Evolutionary conservation across 2,888 invertebrate species (phyloP).

Genomic region (Cepaea hortensis): DNA sequence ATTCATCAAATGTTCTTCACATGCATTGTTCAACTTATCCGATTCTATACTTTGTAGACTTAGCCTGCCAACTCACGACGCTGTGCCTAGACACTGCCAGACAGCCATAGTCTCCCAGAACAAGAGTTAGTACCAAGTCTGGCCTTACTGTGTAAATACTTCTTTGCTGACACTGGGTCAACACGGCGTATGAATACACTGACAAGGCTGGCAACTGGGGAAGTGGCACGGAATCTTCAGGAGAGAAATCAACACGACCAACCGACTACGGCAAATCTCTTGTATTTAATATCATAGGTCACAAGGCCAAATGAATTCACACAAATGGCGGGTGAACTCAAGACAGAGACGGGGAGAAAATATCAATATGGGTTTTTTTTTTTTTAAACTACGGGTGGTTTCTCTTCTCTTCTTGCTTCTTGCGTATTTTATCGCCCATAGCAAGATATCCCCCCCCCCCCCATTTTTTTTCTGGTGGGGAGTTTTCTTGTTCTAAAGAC

Average conservation of each 20-base stretch:
- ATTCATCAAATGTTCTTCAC: too few species aligned
- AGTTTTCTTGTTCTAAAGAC: too few species aligned
- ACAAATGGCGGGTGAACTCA: background rate
- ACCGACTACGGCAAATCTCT: too few species aligned
- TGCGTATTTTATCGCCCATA: too few species aligned
- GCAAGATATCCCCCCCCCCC: too few species aligned
- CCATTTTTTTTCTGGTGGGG: too few species aligned
- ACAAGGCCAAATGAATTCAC: background rate
- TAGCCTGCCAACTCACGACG: too few species aligned
- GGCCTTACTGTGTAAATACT: constrained; percentile 12
- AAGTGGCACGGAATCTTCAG: background rate
- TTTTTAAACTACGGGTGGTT: too few species aligned
- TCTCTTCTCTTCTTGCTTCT: too few species aligned
- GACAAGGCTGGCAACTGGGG: constrained; percentile 1
- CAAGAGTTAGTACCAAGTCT: background rate
- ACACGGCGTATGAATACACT: constrained; percentile 14
- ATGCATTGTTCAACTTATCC: too few species aligned
- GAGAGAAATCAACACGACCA: background rate
- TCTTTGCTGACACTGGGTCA: constrained; percentile 11
- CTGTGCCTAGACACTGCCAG: background rate
- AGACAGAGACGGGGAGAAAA: background rate
- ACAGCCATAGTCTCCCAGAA: background rate
- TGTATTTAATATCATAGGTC: background rate
- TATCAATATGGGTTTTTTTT: too few species aligned
- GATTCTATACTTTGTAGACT: too few species aligned